Percentiles rank a stretch among this genome's conserved stretches.
Conservation (phyloP, 1,140 invertebrate species). For the Asbolus verrucosus region DNA sequence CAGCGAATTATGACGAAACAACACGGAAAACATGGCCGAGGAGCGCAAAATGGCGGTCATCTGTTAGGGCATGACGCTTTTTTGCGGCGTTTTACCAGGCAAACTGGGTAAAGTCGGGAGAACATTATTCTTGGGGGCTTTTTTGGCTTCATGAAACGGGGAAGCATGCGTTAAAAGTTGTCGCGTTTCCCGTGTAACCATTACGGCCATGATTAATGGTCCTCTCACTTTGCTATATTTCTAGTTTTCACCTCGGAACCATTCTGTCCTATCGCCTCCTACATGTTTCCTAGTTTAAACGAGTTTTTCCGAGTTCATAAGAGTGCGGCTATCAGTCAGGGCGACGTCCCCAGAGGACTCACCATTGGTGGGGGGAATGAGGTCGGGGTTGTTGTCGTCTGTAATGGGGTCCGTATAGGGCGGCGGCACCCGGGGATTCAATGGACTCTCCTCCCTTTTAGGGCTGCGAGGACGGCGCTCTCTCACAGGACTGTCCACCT, state of each 20-base stretch:
- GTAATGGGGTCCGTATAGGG: constrained; percentile 58
- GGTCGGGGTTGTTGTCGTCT: constrained; percentile 64
- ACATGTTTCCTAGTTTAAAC: constrained; percentile 39
- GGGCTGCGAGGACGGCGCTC: constrained; percentile 57
- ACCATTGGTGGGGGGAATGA: constrained; percentile 63
- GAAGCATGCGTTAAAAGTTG: constrained; percentile 38
- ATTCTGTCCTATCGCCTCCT: constrained; percentile 36
- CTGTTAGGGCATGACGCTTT: constrained; percentile 24
- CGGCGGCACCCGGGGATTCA: constrained; percentile 57
- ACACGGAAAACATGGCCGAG: background rate
- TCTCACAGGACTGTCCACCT: constrained; percentile 61
- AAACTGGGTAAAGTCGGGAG: background rate
- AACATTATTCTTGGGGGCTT: constrained; percentile 6
- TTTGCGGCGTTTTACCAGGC: constrained; percentile 3
- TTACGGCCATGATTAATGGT: constrained; percentile 34
- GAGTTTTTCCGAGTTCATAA: constrained; percentile 39
- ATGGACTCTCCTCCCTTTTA: constrained; percentile 58
- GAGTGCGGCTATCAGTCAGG: constrained; percentile 36
- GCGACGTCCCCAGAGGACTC: constrained; percentile 39
- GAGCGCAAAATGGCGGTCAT: constrained; percentile 18
- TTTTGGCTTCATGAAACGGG: constrained; percentile 30
- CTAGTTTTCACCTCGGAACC: constrained; percentile 36
- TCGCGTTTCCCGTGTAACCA: constrained; percentile 30
- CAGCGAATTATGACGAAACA: background rate
- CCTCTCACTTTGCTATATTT: constrained; percentile 25